These are phyloP conservation scores for Caenorhabditis sp. DNA, from an alignment of 2,888 invertebrate genomes.

Conservation along the genomic window DNA sequence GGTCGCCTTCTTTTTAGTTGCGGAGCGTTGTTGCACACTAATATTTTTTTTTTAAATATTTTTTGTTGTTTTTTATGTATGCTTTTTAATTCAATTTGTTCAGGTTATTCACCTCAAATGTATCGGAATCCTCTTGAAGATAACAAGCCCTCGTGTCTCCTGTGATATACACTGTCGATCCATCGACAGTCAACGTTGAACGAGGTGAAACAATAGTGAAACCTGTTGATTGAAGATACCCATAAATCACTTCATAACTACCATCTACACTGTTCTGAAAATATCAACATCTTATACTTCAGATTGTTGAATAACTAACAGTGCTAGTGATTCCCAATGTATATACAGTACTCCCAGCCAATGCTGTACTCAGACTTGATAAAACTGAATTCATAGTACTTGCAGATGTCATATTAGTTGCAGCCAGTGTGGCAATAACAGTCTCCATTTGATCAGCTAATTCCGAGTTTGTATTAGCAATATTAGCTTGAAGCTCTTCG, in stretches of 20 bases:
- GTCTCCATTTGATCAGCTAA: constrained; percentile 25
- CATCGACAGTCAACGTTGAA: constrained; percentile 31
- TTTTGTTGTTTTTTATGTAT: too few relatives aligned
- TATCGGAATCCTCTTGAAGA: constrained; percentile 20
- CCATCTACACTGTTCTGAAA: constrained; percentile 15
- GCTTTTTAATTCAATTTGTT: too few relatives aligned
- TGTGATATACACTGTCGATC: constrained; percentile 26
- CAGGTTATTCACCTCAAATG: constrained; percentile 16
- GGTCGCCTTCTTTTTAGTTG: too few relatives aligned
- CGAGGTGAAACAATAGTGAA: constrained; percentile 28
- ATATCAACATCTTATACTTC: too few relatives aligned
- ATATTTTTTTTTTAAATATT: too few relatives aligned
- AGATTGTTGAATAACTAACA: background rate
- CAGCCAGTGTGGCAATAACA: constrained; percentile 21
- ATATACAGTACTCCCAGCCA: constrained; percentile 37
- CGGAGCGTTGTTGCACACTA: too few relatives aligned
- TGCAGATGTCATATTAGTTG: constrained; percentile 32
- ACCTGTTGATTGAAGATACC: constrained; percentile 12
- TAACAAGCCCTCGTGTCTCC: constrained; percentile 35
- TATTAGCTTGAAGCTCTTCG: constrained; percentile 16
- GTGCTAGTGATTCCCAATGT: constrained; percentile 27
- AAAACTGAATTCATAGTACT: constrained; percentile 35
- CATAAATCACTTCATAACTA: constrained; percentile 23
- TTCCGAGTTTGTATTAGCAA: constrained; percentile 25
- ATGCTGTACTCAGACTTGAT: constrained; percentile 25